Conservation (phyloP, 1,140 invertebrate genomes). For the Trichoplusia ni region DNA sequence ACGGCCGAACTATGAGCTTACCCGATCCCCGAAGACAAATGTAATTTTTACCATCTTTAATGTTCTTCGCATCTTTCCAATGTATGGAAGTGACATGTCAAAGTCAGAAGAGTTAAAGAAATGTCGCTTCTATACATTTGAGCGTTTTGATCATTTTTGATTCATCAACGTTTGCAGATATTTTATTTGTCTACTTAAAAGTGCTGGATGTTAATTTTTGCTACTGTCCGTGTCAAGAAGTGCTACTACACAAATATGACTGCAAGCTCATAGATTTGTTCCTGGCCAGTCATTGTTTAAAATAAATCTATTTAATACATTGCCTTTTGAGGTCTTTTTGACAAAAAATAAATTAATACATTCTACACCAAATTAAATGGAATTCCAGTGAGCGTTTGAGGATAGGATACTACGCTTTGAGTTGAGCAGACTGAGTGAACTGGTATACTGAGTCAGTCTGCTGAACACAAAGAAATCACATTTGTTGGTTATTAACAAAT, state of each 20-base stretch:
- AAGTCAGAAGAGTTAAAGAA: too few species aligned
- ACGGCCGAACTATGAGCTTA: background rate
- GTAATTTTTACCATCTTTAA: too few species aligned
- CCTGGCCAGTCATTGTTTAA: background rate
- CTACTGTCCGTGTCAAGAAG: too few species aligned
- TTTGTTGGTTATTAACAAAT: background rate
- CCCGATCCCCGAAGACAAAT: too few species aligned
- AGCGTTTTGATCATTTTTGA: too few species aligned
- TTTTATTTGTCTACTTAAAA: too few species aligned
- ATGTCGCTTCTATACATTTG: background rate
- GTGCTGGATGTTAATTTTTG: too few species aligned
- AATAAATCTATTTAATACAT: background rate
- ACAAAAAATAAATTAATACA: background rate
- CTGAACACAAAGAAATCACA: background rate
- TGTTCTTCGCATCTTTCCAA: too few species aligned
- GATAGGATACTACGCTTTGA: background rate
- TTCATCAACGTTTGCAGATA: too few species aligned
- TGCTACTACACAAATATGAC: too few species aligned
- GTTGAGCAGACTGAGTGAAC: background rate
- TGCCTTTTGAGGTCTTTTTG: background rate
- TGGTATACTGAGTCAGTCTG: background rate
- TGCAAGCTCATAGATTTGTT: too few species aligned
- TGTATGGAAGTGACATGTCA: too few species aligned
- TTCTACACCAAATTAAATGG: background rate
- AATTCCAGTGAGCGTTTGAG: background rate